Conservation (phyloP, 30 jellyfish, hydroid and myxozoan species). For the Aurelia sp. region DNA sequence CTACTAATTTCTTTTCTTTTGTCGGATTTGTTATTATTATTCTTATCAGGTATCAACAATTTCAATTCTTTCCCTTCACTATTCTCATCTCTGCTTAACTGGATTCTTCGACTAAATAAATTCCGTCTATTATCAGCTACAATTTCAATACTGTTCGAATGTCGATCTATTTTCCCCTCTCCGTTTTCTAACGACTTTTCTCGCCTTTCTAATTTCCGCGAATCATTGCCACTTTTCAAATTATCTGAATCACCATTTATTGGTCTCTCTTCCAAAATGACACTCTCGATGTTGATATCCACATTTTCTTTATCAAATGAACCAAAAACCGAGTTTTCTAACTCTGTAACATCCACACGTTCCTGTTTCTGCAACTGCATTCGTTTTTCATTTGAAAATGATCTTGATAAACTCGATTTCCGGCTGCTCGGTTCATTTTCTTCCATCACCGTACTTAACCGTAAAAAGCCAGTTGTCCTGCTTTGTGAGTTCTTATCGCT, state of each 20-base stretch:
- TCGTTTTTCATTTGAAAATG: conserved; percentile 33
- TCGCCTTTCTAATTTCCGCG: too few species aligned
- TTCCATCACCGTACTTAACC: conserved; percentile 74
- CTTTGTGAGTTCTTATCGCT: conserved; percentile 42
- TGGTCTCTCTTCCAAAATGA: neutral
- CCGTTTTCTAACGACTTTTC: too few species aligned
- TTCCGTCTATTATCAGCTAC: too few species aligned
- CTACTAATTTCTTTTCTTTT: neutral
- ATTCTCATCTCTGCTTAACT: too few species aligned
- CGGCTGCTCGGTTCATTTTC: conserved; percentile 71
- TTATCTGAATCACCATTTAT: too few species aligned
- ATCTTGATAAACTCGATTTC: conserved; percentile 41
- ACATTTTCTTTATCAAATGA: neutral
- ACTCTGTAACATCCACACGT: conserved; percentile 23
- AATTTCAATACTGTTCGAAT: too few species aligned
- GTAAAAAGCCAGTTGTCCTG: conserved; percentile 22
- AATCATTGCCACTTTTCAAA: too few species aligned
- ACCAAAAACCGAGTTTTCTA: conserved; percentile 3
- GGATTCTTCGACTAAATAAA: too few species aligned
- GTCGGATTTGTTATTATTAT: neutral
- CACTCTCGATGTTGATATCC: conserved; percentile 2
- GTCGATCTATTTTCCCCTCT: too few species aligned
- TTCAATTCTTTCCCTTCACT: too few species aligned
- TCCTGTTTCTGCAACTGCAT: conserved; percentile 42
- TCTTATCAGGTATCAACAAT: neutral